Conservation (phyloP, 2,113 vertebrate species). For the Ailuropoda melanoleuca region DNA sequence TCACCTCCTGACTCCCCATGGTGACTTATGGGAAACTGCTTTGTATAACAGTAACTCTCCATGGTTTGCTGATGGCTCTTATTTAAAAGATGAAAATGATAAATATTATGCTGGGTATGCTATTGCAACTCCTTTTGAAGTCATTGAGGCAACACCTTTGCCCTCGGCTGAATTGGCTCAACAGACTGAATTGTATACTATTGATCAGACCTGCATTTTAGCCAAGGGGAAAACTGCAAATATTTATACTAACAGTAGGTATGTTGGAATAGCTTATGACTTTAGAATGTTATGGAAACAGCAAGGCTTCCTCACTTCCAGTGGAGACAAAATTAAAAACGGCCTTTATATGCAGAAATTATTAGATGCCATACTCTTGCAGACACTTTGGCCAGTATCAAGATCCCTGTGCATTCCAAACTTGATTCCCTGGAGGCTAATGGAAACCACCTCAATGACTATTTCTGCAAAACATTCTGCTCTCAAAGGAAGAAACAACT, state of each 20-base stretch:
- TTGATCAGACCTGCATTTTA: neutral
- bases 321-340: neutral
- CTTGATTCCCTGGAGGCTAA: neutral
- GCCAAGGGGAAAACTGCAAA: neutral
- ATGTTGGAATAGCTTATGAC: neutral
- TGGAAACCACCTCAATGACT: neutral
- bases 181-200: neutral
- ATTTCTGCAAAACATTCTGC: neutral
- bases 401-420: neutral
- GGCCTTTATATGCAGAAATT: neutral
- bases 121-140: neutral
- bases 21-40: neutral
- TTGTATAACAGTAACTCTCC: neutral
- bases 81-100: neutral
- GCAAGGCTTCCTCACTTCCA: neutral
- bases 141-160: neutral
- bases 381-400: neutral
- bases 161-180: neutral
- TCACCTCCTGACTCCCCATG: neutral
- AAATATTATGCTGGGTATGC: neutral
- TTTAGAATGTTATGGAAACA: neutral
- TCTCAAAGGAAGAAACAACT: neutral
- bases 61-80: neutral
- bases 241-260: neutral
- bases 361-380: neutral